Conservation (phyloP, 2,797 vertebrate species). For the Selene dorsalis region DNA sequence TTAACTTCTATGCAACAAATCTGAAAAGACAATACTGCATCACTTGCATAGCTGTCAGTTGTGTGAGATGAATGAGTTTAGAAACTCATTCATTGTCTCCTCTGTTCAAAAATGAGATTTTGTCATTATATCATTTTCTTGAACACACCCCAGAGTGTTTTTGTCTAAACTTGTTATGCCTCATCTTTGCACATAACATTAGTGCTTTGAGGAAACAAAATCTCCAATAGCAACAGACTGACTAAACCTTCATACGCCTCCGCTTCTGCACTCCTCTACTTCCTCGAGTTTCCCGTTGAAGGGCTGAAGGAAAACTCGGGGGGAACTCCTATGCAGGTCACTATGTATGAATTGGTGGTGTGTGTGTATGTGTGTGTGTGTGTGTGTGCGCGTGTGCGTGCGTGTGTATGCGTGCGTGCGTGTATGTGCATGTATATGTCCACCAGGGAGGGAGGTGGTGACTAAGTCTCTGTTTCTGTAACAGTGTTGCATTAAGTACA, state of each 20-base stretch:
- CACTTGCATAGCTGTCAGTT: too few species aligned
- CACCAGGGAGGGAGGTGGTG: slow-evolving; percentile 27
- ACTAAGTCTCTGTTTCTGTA: slow-evolving; percentile 52
- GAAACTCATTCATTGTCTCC: not conserved
- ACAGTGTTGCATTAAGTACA: slow-evolving; percentile 49
- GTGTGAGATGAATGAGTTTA: not conserved
- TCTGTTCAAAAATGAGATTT: not conserved
- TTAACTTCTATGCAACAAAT: not conserved
- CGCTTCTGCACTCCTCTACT: slow-evolving; percentile 13
- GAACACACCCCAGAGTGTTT: slow-evolving; percentile 23
- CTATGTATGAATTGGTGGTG: slow-evolving; percentile 33
- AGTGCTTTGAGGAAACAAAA: slow-evolving; percentile 33
- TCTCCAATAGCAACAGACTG: slow-evolving; percentile 29
- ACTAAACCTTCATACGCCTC: slow-evolving; percentile 27
- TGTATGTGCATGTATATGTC: slow-evolving; percentile 9
- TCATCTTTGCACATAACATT: slow-evolving; percentile 30
- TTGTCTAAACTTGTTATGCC: slow-evolving; percentile 36
- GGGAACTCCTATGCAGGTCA: slow-evolving; percentile 62
- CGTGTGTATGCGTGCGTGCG: not conserved
- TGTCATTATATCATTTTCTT: slow-evolving; percentile 36
- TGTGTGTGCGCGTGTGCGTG: slow-evolving; percentile 5
- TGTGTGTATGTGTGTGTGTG: not conserved
- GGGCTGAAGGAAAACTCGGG: slow-evolving; percentile 8
- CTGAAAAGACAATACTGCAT: not conserved
- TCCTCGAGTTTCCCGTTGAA: not conserved